phyloP scores from a whole-genome alignment of 2,113 vertebrate genomes.

The Cololabis saira region DNA sequence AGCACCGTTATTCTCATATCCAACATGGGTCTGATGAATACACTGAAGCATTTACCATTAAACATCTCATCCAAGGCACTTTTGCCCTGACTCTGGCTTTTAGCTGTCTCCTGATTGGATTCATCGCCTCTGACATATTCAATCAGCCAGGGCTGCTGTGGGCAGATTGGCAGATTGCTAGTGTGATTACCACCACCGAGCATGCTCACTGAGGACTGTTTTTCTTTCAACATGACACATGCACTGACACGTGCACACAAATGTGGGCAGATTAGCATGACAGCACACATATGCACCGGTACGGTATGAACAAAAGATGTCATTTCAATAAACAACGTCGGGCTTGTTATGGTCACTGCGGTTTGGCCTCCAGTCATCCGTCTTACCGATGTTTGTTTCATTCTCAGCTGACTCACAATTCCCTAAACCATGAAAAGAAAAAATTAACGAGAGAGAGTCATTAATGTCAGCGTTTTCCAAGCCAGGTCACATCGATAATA shows the following conservation, averaged over 20 bases:
- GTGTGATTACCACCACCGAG: slow-evolving; percentile 69
- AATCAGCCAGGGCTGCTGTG: slow-evolving; percentile 66
- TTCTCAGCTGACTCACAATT: slow-evolving; percentile 36
- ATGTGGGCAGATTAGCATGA: slow-evolving; percentile 54
- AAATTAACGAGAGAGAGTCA: slow-evolving; percentile 10
- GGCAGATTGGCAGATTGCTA: slow-evolving; percentile 74
- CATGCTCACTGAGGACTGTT: slow-evolving; percentile 54
- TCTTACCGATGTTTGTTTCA: slow-evolving; percentile 29
- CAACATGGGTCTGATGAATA: slow-evolving; percentile 53
- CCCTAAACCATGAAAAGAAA: slow-evolving; percentile 5
- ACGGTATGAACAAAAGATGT: slow-evolving; percentile 17
- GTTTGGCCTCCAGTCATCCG: slow-evolving; percentile 20
- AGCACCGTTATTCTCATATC: slow-evolving; percentile 32
- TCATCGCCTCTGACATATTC: slow-evolving; percentile 71
- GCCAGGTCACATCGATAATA: slow-evolving; percentile 34
- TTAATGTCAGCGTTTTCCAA: slow-evolving; percentile 9
- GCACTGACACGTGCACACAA: slow-evolving; percentile 35
- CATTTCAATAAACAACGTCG: not conserved
- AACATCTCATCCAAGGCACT: slow-evolving; percentile 41
- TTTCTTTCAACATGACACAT: slow-evolving; percentile 33
- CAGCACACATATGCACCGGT: slow-evolving; percentile 30
- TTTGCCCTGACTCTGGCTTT: slow-evolving; percentile 50
- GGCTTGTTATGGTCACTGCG: slow-evolving; percentile 16
- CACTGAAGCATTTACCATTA: slow-evolving; percentile 47
- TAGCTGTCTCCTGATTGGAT: slow-evolving; percentile 67